Evolutionary conservation across 2,888 invertebrate species (phyloP).

Genomic region (Lymantria dispar): DNA sequence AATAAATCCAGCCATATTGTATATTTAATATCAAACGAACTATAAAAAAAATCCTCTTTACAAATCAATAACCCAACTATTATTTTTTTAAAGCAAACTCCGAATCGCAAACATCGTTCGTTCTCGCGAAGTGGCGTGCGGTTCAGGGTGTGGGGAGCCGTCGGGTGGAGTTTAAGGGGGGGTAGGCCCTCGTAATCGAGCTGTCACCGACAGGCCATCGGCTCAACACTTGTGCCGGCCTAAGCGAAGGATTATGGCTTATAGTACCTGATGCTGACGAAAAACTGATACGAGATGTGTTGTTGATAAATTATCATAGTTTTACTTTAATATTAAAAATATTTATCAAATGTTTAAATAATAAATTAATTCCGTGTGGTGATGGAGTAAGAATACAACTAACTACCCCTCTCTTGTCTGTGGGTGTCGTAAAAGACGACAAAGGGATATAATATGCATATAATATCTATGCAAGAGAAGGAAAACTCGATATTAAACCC

Average conservation of each 20-base stretch:
- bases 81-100: constrained; percentile 20
- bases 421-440: too few relatives aligned
- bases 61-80: constrained; percentile 2
- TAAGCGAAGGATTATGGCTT: constrained; percentile 42
- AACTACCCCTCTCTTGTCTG: too few relatives aligned
- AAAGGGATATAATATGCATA: too few relatives aligned
- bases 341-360: too few relatives aligned
- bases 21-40: neutral
- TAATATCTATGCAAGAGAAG: too few relatives aligned
- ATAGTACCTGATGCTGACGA: constrained; percentile 25
- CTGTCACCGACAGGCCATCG: constrained; percentile 41
- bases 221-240: constrained; percentile 40
- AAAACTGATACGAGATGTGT: constrained; percentile 8
- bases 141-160: constrained; percentile 6
- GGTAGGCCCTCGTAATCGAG: constrained; percentile 35
- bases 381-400: too few relatives aligned
- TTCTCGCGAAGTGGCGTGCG: constrained; percentile 24
- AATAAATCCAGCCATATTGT: too few relatives aligned
- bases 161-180: constrained; percentile 7
- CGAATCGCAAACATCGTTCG: constrained; percentile 30
- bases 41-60: neutral
- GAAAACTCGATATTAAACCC: too few relatives aligned
- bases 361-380: too few relatives aligned
- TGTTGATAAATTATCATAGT: neutral
- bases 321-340: too few relatives aligned